Percentiles rank a stretch among this genome's conserved stretches.
Evolutionary conservation across 1,140 invertebrate genomes (phyloP).

Genomic region (Musca vetustissima): DNA sequence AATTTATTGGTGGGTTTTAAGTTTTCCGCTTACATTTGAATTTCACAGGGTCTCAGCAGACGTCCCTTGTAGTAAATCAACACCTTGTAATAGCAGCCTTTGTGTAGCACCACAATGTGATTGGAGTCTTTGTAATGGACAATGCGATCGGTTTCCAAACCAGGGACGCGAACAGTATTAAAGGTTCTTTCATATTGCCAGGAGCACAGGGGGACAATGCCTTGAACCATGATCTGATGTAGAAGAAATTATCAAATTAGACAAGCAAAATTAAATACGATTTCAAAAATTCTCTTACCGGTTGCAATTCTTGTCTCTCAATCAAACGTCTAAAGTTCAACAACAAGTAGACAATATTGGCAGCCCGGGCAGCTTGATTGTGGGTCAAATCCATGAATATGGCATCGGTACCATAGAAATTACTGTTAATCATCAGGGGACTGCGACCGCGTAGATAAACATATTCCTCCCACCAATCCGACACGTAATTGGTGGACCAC

Average conservation of each 20-base stretch:
- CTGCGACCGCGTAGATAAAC: conserved; percentile 92
- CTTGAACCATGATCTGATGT: conserved; percentile 84
- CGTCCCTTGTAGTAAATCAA: conserved; percentile 84
- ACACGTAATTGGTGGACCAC: conserved; percentile 92
- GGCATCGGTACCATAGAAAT: conserved; percentile 97
- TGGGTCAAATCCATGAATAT: conserved; percentile 80
- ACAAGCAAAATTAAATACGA: background rate
- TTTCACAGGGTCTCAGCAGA: conserved; percentile 81
- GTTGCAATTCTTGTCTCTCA: conserved; percentile 91
- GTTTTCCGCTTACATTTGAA: conserved; percentile 85
- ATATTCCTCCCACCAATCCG: conserved; percentile 99
- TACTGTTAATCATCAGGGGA: conserved; percentile 97
- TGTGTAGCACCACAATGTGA: conserved; percentile 91
- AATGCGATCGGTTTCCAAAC: conserved; percentile 87
- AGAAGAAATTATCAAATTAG: conserved; percentile 13
- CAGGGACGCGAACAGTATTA: conserved; percentile 93
- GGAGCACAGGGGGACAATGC: conserved; percentile 92
- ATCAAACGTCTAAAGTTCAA: conserved; percentile 85
- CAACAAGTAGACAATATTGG: conserved; percentile 80
- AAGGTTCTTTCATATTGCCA: conserved; percentile 98
- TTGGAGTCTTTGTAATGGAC: conserved; percentile 87
- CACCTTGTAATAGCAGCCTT: conserved; percentile 94
- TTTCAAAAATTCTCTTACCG: conserved; percentile 63
- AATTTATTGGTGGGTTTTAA: too few relatives aligned
- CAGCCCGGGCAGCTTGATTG: conserved; percentile 88